Percentiles rank a stretch among this genome's conserved stretches.
Conservation (phyloP, 2,113 vertebrate species). For the Lophochroa leadbeateri region DNA sequence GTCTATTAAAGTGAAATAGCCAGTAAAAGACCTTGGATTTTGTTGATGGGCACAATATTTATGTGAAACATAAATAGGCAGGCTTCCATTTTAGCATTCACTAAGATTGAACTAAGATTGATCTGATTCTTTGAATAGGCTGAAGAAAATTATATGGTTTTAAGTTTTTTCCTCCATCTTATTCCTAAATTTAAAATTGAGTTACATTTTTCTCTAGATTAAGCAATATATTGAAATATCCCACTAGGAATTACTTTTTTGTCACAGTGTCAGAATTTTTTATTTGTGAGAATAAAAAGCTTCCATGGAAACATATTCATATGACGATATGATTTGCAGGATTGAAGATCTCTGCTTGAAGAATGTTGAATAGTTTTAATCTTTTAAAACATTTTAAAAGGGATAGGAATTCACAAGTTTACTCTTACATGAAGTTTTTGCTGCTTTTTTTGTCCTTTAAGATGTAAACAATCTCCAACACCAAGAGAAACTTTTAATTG, state of each 20-base stretch:
- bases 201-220: background rate
- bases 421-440: background rate
- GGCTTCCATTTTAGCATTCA: background rate
- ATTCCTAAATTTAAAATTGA: background rate
- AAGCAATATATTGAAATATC: background rate
- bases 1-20: background rate
- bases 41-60: background rate
- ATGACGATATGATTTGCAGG: background rate
- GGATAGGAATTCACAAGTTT: background rate
- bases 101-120: background rate
- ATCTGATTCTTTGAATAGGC: background rate
- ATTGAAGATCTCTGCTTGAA: background rate
- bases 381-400: background rate
- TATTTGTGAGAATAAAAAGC: background rate
- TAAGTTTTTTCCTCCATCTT: background rate
- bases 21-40: background rate
- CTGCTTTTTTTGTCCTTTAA: background rate
- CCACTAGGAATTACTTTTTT: background rate
- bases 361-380: background rate
- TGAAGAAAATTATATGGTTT: background rate
- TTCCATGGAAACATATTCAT: background rate
- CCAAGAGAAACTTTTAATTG: conserved; percentile 6
- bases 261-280: background rate
- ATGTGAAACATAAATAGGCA: background rate
- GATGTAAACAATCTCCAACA: background rate